These are phyloP conservation scores for Ptychochromis oligacanthus DNA, from an alignment of 2,113 vertebrate species.

Conservation along the genomic window DNA sequence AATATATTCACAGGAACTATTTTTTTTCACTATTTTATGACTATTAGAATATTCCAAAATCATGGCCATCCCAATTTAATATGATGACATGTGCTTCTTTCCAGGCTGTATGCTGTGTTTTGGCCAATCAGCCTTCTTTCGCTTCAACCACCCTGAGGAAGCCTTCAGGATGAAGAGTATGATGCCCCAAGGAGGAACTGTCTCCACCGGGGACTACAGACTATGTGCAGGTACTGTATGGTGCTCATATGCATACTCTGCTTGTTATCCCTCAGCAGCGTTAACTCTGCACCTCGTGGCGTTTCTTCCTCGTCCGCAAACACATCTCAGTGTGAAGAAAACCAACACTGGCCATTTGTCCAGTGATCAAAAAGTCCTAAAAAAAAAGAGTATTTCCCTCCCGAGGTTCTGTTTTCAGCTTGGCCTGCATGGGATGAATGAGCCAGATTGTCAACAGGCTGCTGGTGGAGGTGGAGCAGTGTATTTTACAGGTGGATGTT, in stretches of 20 bases:
- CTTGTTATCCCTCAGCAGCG: not conserved
- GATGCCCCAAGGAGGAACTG: slow-evolving; percentile 80
- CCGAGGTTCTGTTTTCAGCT: slow-evolving; percentile 19
- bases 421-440: slow-evolving; percentile 27
- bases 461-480: slow-evolving; percentile 26
- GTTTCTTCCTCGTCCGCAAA: not conserved
- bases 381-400: not conserved
- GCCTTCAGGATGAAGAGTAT: slow-evolving; percentile 97
- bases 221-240: slow-evolving; percentile 46
- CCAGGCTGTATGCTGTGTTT: slow-evolving; percentile 96
- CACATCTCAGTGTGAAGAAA: not conserved
- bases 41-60: not conserved
- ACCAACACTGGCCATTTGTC: slow-evolving; percentile 29
- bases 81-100: slow-evolving; percentile 14
- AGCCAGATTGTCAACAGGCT: slow-evolving; percentile 12
- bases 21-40: too few species aligned
- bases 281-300: not conserved
- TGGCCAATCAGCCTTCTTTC: slow-evolving; percentile 92
- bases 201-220: slow-evolving; percentile 65
- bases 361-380: slow-evolving; percentile 6
- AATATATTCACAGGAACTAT: too few species aligned
- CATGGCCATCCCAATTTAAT: not conserved
- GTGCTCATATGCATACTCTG: not conserved
- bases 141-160: slow-evolving; percentile 97
- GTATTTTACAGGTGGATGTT: slow-evolving; percentile 57